phyloP scores from a whole-genome alignment of 1,140 invertebrate species.

The Psilanteris sp. region DNA sequence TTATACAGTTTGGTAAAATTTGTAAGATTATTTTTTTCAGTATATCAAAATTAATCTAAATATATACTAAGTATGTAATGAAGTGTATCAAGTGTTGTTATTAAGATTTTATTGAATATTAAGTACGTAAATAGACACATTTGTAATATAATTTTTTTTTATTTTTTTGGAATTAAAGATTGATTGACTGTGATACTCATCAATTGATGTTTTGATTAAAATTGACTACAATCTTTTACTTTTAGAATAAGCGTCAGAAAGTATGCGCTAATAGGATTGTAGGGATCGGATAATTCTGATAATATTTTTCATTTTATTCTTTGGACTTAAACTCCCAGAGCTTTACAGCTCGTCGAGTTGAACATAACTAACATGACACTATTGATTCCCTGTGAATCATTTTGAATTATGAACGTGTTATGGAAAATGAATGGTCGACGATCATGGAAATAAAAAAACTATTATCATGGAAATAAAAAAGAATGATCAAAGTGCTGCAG shows the following conservation, averaged over 20 bases:
- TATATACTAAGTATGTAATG: too few species aligned
- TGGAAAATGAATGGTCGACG: constrained; percentile 41
- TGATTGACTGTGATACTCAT: not conserved
- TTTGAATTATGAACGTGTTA: constrained; percentile 42
- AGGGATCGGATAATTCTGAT: constrained; percentile 2
- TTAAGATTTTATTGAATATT: too few species aligned
- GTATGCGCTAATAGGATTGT: constrained; percentile 27
- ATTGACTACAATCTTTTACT: not conserved
- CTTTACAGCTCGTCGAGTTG: constrained; percentile 50
- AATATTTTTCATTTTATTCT: constrained; percentile 41
- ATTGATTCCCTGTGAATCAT: constrained; percentile 58
- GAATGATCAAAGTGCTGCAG: constrained; percentile 4
- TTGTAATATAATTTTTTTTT: too few species aligned
- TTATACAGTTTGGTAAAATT: too few species aligned
- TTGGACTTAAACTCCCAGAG: constrained; percentile 31
- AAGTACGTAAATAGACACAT: too few species aligned
- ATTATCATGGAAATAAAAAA: too few species aligned
- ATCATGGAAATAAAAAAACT: constrained; percentile 47
- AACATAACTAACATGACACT: constrained; percentile 58
- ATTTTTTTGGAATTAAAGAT: not conserved
- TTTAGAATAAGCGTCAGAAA: not conserved
- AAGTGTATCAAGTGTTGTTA: too few species aligned
- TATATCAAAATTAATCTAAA: too few species aligned
- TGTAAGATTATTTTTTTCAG: too few species aligned
- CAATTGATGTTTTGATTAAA: too few species aligned